Evolutionary conservation across 2,797 vertebrate genomes (phyloP), one percentile per base, ranked within the genome.

Genomic region (Podargus strigoides): DNA sequence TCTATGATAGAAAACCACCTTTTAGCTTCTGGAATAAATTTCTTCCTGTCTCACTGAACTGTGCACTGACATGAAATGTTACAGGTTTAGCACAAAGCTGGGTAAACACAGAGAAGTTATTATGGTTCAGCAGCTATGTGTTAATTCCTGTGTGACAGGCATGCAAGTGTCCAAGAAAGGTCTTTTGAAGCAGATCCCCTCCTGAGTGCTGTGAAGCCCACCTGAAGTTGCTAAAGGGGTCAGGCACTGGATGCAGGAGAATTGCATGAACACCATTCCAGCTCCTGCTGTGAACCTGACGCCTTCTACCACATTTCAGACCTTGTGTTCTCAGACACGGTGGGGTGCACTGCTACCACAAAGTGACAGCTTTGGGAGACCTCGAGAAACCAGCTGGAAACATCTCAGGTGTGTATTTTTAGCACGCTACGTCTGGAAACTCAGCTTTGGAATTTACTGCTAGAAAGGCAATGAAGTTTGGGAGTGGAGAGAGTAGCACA

Each of bases 281-380:
- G 14, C 34, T 85, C 34, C 64, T 67, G 15, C 12, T 15, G 8
- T 4, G 13, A 77, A 41, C 6, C 39, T 82, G 36, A 78, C 5
- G 4, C 30, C 42, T 77, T 36, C 49, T 47, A 41, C 13, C 5
- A 56, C 12, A 1, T 42, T 77, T 70, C 42, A 59, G 34, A 60
- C 47, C 41, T 19, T 16, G 32, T 47, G 37, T 19, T 87, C 77
- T 52, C 68, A 85, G 47, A n/a, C 62, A 12, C 3, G 0, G 17
- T 4, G 0, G 53, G 59, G 20, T 68, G n/a, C 39, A 3, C 7
- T n/a, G 23, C 27, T 46, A 46, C 36, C 2, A 1, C 1, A 1
- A 91, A 59, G 50, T 32, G 58, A 49, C 64, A 90, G 26, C 50
- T 72, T 53, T 2, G 22, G 67, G 70, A 92, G 10, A 58, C 74